These are phyloP conservation scores for Progne subis DNA, from an alignment of 2,113 vertebrate species.

Conservation along the genomic window DNA sequence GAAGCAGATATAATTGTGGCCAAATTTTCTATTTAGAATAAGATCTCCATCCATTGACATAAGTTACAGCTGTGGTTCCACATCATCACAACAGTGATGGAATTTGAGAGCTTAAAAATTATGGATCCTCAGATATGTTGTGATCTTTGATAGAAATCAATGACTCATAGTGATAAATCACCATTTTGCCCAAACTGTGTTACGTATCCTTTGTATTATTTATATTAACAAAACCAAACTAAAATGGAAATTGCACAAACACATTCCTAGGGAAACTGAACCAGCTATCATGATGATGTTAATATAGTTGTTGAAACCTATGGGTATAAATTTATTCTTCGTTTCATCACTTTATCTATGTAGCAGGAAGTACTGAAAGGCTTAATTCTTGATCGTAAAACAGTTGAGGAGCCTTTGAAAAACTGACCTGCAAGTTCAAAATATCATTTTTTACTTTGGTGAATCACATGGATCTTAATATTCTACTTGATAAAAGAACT, in stretches of 20 bases:
- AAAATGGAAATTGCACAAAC: not conserved
- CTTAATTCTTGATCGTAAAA: constrained; percentile 11
- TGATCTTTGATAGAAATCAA: not conserved
- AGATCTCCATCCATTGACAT: not conserved
- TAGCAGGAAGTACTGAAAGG: not conserved
- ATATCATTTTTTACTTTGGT: not conserved
- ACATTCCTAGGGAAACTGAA: not conserved
- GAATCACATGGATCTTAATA: not conserved
- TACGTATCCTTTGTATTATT: not conserved
- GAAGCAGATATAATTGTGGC: not conserved
- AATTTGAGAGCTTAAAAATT: not conserved
- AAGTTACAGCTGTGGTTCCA: not conserved
- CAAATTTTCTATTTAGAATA: not conserved
- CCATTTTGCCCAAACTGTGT: not conserved
- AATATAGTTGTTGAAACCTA: constrained; percentile 8
- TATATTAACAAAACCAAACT: not conserved
- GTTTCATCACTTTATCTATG: not conserved
- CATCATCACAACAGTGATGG: not conserved
- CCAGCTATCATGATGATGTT: not conserved
- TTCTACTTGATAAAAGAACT: not conserved
- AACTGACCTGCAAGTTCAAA: not conserved
- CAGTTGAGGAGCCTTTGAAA: not conserved
- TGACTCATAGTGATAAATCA: not conserved
- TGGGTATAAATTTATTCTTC: not conserved
- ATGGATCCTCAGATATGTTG: not conserved